Conservation (phyloP, 1,140 invertebrate genomes). For the Radopholus similis region DNA sequence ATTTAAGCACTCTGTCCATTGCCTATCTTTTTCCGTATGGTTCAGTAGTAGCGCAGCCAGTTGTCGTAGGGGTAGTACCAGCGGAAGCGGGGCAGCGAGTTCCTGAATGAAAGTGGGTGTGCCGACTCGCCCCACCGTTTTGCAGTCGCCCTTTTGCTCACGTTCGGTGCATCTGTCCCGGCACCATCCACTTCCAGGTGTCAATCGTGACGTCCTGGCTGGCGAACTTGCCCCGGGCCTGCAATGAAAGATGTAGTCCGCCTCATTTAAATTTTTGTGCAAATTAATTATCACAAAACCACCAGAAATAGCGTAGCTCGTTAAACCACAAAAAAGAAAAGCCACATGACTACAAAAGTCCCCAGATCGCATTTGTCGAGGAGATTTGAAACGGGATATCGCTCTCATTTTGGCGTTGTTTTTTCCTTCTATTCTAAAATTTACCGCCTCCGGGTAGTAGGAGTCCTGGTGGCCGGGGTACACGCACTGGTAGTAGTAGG, state of each 20-base stretch:
- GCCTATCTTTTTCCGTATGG: neutral
- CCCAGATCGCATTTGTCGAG: too few relatives aligned
- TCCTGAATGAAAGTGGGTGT: neutral
- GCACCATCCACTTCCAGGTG: conserved; percentile 14
- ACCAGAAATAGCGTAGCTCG: too few relatives aligned
- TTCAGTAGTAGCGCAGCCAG: conserved; percentile 9
- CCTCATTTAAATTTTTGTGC: too few relatives aligned
- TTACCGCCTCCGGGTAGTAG: conserved; percentile 15
- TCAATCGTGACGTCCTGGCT: conserved; percentile 12
- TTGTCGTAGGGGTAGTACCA: conserved; percentile 20
- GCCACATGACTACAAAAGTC: too few relatives aligned
- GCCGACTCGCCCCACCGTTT: neutral
- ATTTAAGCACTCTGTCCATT: too few relatives aligned
- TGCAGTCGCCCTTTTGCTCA: neutral
- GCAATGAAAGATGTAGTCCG: conserved; percentile 1
- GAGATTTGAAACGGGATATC: too few relatives aligned
- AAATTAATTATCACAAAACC: too few relatives aligned
- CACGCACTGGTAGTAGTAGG: conserved; percentile 16
- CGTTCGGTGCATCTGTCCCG: conserved; percentile 12
- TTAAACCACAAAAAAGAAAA: too few relatives aligned
- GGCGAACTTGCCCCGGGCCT: conserved; percentile 1
- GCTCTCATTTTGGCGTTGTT: too few relatives aligned
- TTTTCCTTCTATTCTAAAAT: neutral
- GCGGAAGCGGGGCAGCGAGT: conserved; percentile 3
- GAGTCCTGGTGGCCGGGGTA: conserved; percentile 16